Percentiles rank a stretch among this genome's conserved stretches.
Conservation (phyloP, 2,888 invertebrate species). For the Scrobipalpa atriplicella region DNA sequence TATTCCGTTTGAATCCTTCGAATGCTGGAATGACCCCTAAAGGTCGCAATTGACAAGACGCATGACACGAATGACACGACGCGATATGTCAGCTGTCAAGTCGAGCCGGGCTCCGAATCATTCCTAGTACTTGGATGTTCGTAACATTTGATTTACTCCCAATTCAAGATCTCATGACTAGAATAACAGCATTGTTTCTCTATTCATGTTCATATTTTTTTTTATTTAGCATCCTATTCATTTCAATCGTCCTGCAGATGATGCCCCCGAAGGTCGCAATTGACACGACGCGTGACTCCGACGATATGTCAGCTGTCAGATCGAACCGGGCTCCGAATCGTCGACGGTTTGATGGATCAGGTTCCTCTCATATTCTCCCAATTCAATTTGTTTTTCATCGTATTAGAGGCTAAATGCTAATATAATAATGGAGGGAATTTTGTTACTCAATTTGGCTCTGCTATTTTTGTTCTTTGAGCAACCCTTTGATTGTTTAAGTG, state of each 20-base stretch:
- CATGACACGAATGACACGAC: constrained; percentile 57
- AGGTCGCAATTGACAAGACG: constrained; percentile 40
- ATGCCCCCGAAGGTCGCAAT: constrained; percentile 25
- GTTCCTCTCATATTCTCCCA: constrained; percentile 45
- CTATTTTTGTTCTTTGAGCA: too few species aligned
- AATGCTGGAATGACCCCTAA: too few species aligned
- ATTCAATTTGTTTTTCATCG: background rate
- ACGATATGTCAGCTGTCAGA: constrained; percentile 43
- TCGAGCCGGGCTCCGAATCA: constrained; percentile 31
- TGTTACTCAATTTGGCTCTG: too few species aligned
- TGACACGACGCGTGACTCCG: constrained; percentile 53
- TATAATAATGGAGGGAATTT: too few species aligned
- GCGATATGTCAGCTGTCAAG: constrained; percentile 45
- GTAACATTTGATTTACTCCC: constrained; percentile 47
- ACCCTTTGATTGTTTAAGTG: too few species aligned
- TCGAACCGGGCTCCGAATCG: constrained; percentile 32
- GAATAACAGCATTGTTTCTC: too few species aligned
- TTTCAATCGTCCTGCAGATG: too few species aligned
- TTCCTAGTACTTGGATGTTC: constrained; percentile 52
- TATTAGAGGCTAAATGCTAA: too few species aligned
- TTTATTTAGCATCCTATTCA: too few species aligned
- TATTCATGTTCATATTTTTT: too few species aligned
- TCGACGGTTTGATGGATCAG: constrained; percentile 49
- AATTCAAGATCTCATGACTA: background rate
- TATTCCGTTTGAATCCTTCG: too few species aligned